Evolutionary conservation across 37 sponge, comb jelly and placozoan genomes (phyloP), one percentile per base, ranked within the genome.

Genomic region (Dysidea cf. avara): DNA sequence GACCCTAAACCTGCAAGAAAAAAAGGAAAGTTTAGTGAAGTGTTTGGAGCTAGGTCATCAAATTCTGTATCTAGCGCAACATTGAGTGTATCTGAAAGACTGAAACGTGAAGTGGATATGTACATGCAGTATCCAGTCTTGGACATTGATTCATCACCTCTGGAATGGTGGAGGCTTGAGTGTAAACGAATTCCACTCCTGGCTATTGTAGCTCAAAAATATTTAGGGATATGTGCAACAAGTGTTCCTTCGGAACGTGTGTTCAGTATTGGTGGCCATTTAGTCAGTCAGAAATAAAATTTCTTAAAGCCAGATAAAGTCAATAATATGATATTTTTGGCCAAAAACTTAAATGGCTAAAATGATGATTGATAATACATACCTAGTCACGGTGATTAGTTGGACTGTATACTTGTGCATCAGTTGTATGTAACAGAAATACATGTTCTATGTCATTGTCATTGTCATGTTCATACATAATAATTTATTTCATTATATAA

Each of bases 241-340:
- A 72, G 72, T 80, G 72, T 80, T 30, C 71, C 81, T 52, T 71
- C 81, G 9, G 81, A 80, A 57, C 33, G 72, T 30, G 72, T 80
- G 16, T 80, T 80, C 55, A 63, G 72, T 46, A 32, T 22, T 50
- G 64, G 69, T 49, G 71, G 72, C 17, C 69, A 68, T 14, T 64
- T 80, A 48, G 60, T 78, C 28, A 55, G 11, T 17, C 22, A 30
- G 33, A 28, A 61, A 6, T 21, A 72, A 33, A 50, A 53, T 64
- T 28, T 17, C 21, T 61, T 80, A 21, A 43, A 53, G 16, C 81
- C 81, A 18, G 61, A 80, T 6, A 72, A 29, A 35, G 81, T 70
- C 3, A 38, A 80, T 21, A 30, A 49, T 7, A 33, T 80, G 29
- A 72, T 80, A 13, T 80, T 80, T 63, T 28, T 71, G 36, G 63